phyloP scores from a whole-genome alignment of 2,888 invertebrate genomes.

The Epirrita christyi region DNA sequence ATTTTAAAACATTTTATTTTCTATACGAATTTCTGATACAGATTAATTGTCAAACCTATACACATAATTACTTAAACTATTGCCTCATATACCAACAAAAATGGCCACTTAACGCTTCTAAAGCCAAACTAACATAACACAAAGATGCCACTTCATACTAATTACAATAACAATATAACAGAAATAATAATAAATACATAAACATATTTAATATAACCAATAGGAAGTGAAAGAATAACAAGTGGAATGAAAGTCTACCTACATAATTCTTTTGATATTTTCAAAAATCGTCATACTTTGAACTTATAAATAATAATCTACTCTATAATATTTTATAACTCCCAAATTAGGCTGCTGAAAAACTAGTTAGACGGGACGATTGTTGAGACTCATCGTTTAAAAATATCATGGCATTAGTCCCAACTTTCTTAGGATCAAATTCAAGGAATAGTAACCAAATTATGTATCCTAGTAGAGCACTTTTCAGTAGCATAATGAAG shows the following conservation, averaged over 20 bases:
- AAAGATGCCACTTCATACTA: slow-evolving; percentile 72
- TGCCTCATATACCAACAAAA: slow-evolving; percentile 71
- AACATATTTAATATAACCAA: slow-evolving; percentile 44
- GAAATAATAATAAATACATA: slow-evolving; percentile 42
- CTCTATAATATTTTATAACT: background rate
- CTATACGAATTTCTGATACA: slow-evolving; percentile 75
- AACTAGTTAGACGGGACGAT: background rate
- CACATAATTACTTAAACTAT: slow-evolving; percentile 64
- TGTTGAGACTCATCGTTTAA: no score
- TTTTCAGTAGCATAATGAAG: background rate
- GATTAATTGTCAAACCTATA: slow-evolving; percentile 64
- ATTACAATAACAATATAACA: slow-evolving; percentile 60
- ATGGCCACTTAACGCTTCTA: slow-evolving; percentile 77
- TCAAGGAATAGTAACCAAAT: no score
- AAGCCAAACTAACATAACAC: slow-evolving; percentile 60
- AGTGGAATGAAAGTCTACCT: slow-evolving; percentile 65
- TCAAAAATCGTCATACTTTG: slow-evolving; percentile 32
- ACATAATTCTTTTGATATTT: slow-evolving; percentile 22
- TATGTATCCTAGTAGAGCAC: no score
- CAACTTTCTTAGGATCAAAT: no score
- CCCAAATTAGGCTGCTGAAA: background rate
- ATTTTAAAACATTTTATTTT: slow-evolving; percentile 80
- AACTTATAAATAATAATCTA: background rate
- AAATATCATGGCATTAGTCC: no score
- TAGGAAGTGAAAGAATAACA: slow-evolving; percentile 74